A percentile compares a stretch with the other conserved stretches of the same genome.
These are phyloP conservation scores for Graptemys geographica DNA, from an alignment of 2,797 vertebrate genomes.

Conservation along the genomic window DNA sequence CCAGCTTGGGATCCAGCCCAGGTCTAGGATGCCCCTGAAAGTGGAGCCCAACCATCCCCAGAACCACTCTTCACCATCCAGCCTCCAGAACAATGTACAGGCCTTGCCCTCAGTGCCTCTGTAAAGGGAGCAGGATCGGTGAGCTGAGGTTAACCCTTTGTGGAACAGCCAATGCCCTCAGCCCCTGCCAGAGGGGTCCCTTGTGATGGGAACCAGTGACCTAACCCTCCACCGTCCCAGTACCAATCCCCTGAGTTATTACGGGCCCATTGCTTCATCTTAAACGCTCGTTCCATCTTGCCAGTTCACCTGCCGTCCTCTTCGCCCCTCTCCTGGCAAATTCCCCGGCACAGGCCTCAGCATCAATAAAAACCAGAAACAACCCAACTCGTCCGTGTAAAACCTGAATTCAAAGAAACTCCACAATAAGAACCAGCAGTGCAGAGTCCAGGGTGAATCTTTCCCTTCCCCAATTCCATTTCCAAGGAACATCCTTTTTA, in stretches of 20 bases:
- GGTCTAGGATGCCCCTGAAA: background rate
- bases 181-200: background rate
- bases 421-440: background rate
- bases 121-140: background rate
- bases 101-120: no score
- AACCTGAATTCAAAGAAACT: background rate
- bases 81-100: background rate
- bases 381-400: background rate
- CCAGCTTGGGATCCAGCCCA: background rate
- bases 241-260: background rate
- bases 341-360: background rate
- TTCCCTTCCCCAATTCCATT: background rate
- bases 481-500: background rate
- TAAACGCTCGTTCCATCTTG: background rate
- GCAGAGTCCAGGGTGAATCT: background rate
- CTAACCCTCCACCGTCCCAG: background rate
- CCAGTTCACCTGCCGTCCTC: background rate
- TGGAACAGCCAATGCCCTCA: background rate
- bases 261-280: background rate
- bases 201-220: background rate
- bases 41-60: background rate
- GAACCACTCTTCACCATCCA: background rate
- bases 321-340: background rate
- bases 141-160: background rate
- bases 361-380: background rate